Evolutionary conservation across 2,113 vertebrate species (phyloP), one percentile per base, ranked within the genome.

Genomic region (Cebidichthys violaceus): DNA sequence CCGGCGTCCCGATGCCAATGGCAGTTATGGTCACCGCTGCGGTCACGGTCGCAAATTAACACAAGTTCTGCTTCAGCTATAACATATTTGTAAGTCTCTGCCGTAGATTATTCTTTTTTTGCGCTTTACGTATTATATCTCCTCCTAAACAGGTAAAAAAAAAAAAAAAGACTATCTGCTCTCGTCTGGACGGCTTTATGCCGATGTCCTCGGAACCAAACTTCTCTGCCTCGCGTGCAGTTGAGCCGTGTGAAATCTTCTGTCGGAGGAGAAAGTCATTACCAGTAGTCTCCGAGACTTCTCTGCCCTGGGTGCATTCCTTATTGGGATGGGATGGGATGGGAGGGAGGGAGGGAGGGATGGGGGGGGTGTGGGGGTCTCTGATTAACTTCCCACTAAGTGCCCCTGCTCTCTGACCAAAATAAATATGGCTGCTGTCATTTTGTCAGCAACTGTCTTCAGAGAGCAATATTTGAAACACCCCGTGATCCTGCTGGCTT

Each of bases 361-460:
- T 27, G 4, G 41, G 1, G 72, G 43, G 41, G 33, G 6, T 22
- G 62, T 75, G 54, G 84, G 59, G 50, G 33, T 82, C 77, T 91
- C 90, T 93, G 91, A 94, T 93, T 94, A 94, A 92, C 91, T 95
- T 86, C 90, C 92, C 93, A 91, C 95, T 93, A 93, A 94, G 93
- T 93, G 89, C 91, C 90, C 79, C 86, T 86, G 83, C 84, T 92
- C 83, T 86, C 89, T 93, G 87, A 94, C 93, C 93, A 94, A 95
- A 94, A 95, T 94, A 95, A 94, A 95, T 94, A 94, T 88, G 87
- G 91, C 87, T 86, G 85, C 93, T 94, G 93, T 95, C 93, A 94
- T 93, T 94, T 95, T 95, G 93, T 94, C 94, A 95, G 93, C 92
- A 91, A 93, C 93, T 94, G 93, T 93, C 93, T 93, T 95, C 82